Evolutionary conservation across 2,888 invertebrate species (phyloP), one percentile per base, ranked within the genome.

Genomic region (Stegophylla sp.): DNA sequence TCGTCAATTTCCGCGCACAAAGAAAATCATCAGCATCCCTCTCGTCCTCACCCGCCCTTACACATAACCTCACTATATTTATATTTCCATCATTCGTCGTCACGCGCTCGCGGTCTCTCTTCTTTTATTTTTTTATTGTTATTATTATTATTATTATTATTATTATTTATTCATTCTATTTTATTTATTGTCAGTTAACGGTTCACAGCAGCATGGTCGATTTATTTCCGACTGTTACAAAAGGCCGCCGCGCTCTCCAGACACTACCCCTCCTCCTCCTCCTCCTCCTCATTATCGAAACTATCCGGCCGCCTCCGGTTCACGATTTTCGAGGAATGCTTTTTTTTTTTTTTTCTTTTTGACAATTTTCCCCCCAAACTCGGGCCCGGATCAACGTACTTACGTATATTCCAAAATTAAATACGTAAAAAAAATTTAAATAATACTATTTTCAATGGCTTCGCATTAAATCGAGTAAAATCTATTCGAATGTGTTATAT

Each of bases 1-100:
- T 61, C 79, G 79, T 79, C 59, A 61, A 71, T 69, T 69, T 79
- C 45, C 67, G 45, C 48, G n/a, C 56, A 45, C 17, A 56, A 77
- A 77, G 43, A 45, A 67, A 59, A 67, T 56, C 56, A 28, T 20
- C 51, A 17, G 17, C 41, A 17, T 17, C 9, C 9, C 9, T 13
- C 17, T 1, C 34, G n/a, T 7, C 3, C 20, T 0, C 9, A 20
- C 3, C 51, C 43, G 3, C n/a, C 48, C n/a, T 15, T 41, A 1
- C n/a, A 5, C 34, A 34, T 34, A n/a, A n/a, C n/a, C n/a, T n/a
- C n/a, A n/a, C n/a, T 48, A 48, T 48, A 48, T 17, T 17, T 17
- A 48, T 17, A 45, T 7, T 13, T 45, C 48, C 17, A 15, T 48
- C 45, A 48, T 34, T 34, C 20, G 17, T 20, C 51, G 51, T 17